Evolutionary conservation across 2,797 vertebrate species (phyloP).

Genomic region (Orestias chungarensis): DNA sequence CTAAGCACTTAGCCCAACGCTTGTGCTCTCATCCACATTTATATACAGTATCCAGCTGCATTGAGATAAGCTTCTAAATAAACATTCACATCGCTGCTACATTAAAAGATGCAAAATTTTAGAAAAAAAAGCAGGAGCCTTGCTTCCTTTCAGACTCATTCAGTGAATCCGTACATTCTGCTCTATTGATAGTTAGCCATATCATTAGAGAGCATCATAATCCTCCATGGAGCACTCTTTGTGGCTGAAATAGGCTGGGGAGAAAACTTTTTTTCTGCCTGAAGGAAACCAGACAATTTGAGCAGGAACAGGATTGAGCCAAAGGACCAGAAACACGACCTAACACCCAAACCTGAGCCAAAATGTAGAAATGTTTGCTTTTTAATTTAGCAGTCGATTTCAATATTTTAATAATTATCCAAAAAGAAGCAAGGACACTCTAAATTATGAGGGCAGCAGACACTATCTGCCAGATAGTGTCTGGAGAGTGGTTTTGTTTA

Average conservation of each 20-base stretch:
- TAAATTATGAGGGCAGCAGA: conserved; percentile 52
- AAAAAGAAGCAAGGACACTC: conserved; percentile 33
- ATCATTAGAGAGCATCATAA: conserved; percentile 39
- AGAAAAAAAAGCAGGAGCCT: conserved; percentile 10
- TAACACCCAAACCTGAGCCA: conserved; percentile 10
- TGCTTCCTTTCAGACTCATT: neutral
- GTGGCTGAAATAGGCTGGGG: conserved; percentile 41
- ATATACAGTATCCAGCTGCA: conserved; percentile 32
- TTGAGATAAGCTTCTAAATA: conserved; percentile 22
- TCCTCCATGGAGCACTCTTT: conserved; percentile 27
- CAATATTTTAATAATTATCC: too few relatives aligned
- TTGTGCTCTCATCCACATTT: conserved; percentile 50
- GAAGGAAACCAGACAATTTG: conserved; percentile 23
- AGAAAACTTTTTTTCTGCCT: conserved; percentile 25
- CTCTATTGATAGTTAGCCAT: conserved; percentile 26
- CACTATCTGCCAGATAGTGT: conserved; percentile 67
- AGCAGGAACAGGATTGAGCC: conserved; percentile 32
- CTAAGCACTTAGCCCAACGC: conserved; percentile 45
- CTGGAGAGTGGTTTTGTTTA: conserved; percentile 62
- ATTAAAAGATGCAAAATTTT: conserved; percentile 29
- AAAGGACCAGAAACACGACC: conserved; percentile 17
- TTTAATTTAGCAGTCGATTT: too few relatives aligned
- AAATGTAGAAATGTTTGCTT: conserved; percentile 18
- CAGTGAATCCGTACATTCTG: neutral
- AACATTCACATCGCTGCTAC: conserved; percentile 30